phyloP scores from a whole-genome alignment of 1,140 invertebrate species.

The Planococcus citri region DNA sequence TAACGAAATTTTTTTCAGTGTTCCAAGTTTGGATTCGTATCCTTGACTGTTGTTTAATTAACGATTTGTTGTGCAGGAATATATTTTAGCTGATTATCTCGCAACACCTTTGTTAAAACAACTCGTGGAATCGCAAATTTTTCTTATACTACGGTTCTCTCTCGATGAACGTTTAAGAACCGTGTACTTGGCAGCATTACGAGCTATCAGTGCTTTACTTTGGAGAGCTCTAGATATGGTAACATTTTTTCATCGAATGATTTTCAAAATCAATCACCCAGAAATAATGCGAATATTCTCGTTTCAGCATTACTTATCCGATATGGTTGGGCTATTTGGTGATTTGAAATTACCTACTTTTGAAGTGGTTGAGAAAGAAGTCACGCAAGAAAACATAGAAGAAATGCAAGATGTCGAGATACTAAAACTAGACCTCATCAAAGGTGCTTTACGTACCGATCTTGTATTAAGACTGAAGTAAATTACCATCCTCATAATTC shows the following conservation, averaged over 20 bases:
- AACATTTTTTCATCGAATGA: not conserved
- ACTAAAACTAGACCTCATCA: slow-evolving; percentile 58
- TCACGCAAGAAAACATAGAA: slow-evolving; percentile 30
- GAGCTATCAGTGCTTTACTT: slow-evolving; percentile 57
- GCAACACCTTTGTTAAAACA: slow-evolving; percentile 39
- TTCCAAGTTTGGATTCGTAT: slow-evolving; percentile 15
- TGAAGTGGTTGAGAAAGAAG: slow-evolving; percentile 36
- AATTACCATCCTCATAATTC: not conserved
- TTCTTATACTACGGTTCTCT: slow-evolving; percentile 68
- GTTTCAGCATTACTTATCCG: slow-evolving; percentile 42
- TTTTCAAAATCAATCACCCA: not conserved
- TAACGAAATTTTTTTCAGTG: slow-evolving; percentile 32
- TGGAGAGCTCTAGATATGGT: slow-evolving; percentile 47
- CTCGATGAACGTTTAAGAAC: slow-evolving; percentile 67
- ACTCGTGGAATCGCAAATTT: slow-evolving; percentile 47
- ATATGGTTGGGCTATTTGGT: slow-evolving; percentile 50
- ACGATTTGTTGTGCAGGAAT: slow-evolving; percentile 25
- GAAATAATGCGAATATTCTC: slow-evolving; percentile 13
- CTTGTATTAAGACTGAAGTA: slow-evolving; percentile 47
- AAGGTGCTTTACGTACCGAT: slow-evolving; percentile 60
- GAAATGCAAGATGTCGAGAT: slow-evolving; percentile 73
- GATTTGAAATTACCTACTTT: slow-evolving; percentile 49
- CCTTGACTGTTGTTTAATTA: not conserved
- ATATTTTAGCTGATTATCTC: slow-evolving; percentile 49
- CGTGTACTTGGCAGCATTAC: slow-evolving; percentile 55